phyloP scores from a whole-genome alignment of 1,140 invertebrate genomes.

The Lasaia peninsularis region DNA sequence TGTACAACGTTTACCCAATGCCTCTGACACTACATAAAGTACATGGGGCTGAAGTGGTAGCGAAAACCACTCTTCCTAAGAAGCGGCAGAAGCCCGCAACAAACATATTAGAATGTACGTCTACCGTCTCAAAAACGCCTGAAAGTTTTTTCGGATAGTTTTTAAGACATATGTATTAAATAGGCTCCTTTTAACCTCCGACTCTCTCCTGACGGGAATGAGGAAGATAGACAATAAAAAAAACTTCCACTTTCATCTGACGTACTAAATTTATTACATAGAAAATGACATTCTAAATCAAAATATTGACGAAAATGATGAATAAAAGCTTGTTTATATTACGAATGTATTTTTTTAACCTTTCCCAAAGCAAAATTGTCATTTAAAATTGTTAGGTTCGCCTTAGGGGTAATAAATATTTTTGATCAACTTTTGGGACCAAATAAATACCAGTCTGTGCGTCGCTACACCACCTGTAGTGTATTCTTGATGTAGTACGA shows the following conservation, averaged over 20 bases:
- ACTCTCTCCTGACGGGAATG: constrained; percentile 20
- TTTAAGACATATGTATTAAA: constrained; percentile 29
- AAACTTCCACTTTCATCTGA: neutral
- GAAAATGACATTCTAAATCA: constrained; percentile 2
- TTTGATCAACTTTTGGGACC: too few relatives aligned
- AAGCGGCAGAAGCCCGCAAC: constrained; percentile 31
- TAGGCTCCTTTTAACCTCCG: constrained; percentile 28
- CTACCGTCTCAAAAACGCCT: constrained; percentile 22
- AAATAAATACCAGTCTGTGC: too few relatives aligned
- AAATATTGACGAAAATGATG: neutral
- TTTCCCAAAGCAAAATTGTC: too few relatives aligned
- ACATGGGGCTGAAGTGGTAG: constrained; percentile 33
- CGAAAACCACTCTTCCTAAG: constrained; percentile 20
- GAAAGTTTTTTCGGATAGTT: constrained; percentile 23
- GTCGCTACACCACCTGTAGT: too few relatives aligned
- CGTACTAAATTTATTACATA: neutral
- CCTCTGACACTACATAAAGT: constrained; percentile 48
- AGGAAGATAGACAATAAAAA: constrained; percentile 12
- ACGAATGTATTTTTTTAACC: too few relatives aligned
- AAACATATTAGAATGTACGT: constrained; percentile 32
- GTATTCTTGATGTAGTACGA: too few relatives aligned
- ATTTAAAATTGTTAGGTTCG: too few relatives aligned
- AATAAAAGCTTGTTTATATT: too few relatives aligned
- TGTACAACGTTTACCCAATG: constrained; percentile 41
- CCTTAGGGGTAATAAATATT: too few relatives aligned